A percentile compares a stretch with the other conserved stretches of the same genome.
Conservation (phyloP, 1,140 invertebrate genomes). For the Musca vetustissima region DNA sequence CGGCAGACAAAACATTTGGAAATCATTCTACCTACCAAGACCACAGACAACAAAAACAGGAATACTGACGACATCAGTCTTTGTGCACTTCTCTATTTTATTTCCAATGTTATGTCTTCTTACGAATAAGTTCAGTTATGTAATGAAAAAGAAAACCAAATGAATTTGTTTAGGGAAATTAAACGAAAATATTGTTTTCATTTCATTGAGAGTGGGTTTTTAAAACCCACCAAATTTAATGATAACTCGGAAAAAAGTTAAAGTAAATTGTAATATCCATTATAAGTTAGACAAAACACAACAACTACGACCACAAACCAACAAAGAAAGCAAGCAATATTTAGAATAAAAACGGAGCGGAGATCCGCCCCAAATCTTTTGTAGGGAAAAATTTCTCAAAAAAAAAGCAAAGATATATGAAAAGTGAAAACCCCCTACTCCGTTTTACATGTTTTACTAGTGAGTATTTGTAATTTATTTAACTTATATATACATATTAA, state of each 20-base stretch:
- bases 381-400: slow-evolving; percentile 8
- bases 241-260: background rate
- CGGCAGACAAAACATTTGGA: background rate
- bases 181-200: slow-evolving; percentile 11
- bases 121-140: too few relatives aligned
- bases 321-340: background rate
- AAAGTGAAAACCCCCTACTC: background rate
- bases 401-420: background rate
- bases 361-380: background rate
- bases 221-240: slow-evolving; percentile 1
- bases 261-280: slow-evolving; percentile 1
- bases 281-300: slow-evolving; percentile 1
- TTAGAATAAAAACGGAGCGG: slow-evolving; percentile 4
- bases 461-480: slow-evolving; percentile 28
- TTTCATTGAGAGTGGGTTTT: slow-evolving; percentile 2
- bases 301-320: slow-evolving; percentile 2
- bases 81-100: background rate
- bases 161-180: slow-evolving; percentile 13
- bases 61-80: background rate
- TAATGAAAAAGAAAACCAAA: slow-evolving; percentile 13
- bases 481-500: slow-evolving; percentile 25
- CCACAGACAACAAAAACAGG: background rate
- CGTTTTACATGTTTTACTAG: slow-evolving; percentile 22
- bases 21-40: background rate
- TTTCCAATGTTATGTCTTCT: background rate